Percentiles rank a stretch among this genome's conserved stretches.
Evolutionary conservation across 2,113 vertebrate genomes (phyloP).

Genomic region (Actenoides hombroni): DNA sequence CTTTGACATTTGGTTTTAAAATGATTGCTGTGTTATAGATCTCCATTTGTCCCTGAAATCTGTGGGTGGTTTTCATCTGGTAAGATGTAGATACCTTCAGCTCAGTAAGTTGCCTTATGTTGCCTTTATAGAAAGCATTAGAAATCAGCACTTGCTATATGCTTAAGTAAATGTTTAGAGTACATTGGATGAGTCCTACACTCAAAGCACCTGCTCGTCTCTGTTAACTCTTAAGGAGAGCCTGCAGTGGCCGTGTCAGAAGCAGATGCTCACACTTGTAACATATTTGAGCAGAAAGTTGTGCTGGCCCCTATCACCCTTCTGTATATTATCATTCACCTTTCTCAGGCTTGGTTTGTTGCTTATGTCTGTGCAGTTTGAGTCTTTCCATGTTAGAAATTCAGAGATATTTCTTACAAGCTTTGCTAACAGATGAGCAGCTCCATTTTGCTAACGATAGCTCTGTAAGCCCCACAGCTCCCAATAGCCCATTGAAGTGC

Average conservation of each 20-base stretch:
- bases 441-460: neutral
- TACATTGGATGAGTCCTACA: neutral
- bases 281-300: neutral
- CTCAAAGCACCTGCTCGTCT: neutral
- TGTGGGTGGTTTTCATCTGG: neutral
- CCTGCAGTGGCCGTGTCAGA: neutral
- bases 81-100: neutral
- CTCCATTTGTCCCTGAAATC: neutral
- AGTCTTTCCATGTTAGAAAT: neutral
- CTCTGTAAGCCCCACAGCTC: neutral
- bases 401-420: neutral
- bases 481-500: neutral
- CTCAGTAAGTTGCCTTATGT: neutral
- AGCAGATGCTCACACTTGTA: neutral
- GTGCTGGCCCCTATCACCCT: neutral
- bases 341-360: neutral
- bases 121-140: neutral
- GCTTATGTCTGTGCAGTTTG: neutral
- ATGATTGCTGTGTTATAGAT: neutral
- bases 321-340: neutral
- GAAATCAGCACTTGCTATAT: neutral
- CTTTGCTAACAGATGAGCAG: neutral
- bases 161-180: neutral
- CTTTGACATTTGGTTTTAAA: neutral
- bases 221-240: neutral